Base-by-base conservation (phyloP, 1,140 invertebrate species). In the Drosophila kurseongensis region DNA sequence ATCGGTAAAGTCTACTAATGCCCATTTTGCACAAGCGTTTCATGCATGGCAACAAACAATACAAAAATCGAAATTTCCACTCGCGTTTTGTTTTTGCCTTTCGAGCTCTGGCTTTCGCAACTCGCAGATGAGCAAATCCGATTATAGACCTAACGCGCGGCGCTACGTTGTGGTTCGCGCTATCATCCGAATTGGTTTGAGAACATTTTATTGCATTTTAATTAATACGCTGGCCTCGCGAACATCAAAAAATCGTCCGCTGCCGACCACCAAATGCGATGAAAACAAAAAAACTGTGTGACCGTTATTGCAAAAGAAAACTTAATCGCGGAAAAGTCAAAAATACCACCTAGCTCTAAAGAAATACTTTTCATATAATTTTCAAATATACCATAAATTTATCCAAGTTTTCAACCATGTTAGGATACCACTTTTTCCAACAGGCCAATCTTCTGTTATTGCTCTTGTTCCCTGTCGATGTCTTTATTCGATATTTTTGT, bases 11-110 rank as follows among this genome's bases (percentile, higher is more conserved):
- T 14, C 38, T 42, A 45, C 45, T 38, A 32, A 14, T 14, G 58
- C 44, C 40, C 56, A 54, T 63, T 81, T 81, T 32, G 59, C 59
- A 41, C 27, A 27, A 69, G 23, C 50, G 16, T 47, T 32, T 14
- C 2, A 12, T 27, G 47, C 51, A 61, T 16, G 32, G 54, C 55
- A 54, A 63, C 52, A 51, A 59, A 62, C 75, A 76, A 57, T 55
- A 66, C 74, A 78, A 82, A 82, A 86, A 85, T 85, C 82, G 83
- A 82, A 86, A 78, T 75, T 85, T 88, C 78, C 83, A 85, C 83
- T 80, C 54, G 65, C 82, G 82, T 40, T 55, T 44, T 10, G 32
- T 3, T 45, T 10, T 62, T 48, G 62, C 48, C 23, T 8, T 5
- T 16, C 42, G 65, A 71, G 36, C 59, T 41, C 36, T 38, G 42